Base-by-base conservation (phyloP, 2,113 vertebrate species). In the Elephantulus edwardii region DNA sequence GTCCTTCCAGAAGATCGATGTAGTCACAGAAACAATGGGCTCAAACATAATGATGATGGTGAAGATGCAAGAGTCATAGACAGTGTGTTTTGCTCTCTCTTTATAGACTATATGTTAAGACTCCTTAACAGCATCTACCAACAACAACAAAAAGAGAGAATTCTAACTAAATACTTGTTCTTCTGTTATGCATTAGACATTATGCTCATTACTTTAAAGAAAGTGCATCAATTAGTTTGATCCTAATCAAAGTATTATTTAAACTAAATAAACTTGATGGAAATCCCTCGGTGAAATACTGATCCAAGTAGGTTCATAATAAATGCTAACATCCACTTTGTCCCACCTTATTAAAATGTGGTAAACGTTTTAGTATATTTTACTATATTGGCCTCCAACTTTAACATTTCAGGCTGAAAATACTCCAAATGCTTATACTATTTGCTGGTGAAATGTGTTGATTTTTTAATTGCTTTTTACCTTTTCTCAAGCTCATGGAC, bases 261-360 rank as follows among this genome's bases (percentile, higher is more conserved):
- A 90, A 83, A 91, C 44, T 68, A 84, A 71, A 13, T 54, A 86
- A 48, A 20, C 44, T 75, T 7, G 79, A 86, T 72, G 79, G 40
- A 62, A 68, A 50, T 9, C 26, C 42, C n/a, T 66, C 88, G 62
- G n/a, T 17, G 71, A 6, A 64, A 72, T 76, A 83, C 22, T 79
- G 12, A 83, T 87, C 66, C n/a, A 75, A 89, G 26, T n/a, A 86
- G 50, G 62, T 16, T n/a, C 4, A n/a, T 50, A 3, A 88, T 38
- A 70, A 86, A 78, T 84, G 42, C 2, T 2, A 19, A 16, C 42
- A 30, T 11, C 28, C 28, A 72, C 52, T 77, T 62, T 35, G 86
- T 35, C 46, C 35, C 7, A 35, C 68, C 33, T 77, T 68, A 35
- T 28, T 70, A 35, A 9, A 93, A 88, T 8, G 38, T 17, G 30